Percentiles rank a stretch among this genome's conserved stretches.
Evolutionary conservation across 1,140 invertebrate genomes (phyloP).

Genomic region (Andrena cerasifolii): DNA sequence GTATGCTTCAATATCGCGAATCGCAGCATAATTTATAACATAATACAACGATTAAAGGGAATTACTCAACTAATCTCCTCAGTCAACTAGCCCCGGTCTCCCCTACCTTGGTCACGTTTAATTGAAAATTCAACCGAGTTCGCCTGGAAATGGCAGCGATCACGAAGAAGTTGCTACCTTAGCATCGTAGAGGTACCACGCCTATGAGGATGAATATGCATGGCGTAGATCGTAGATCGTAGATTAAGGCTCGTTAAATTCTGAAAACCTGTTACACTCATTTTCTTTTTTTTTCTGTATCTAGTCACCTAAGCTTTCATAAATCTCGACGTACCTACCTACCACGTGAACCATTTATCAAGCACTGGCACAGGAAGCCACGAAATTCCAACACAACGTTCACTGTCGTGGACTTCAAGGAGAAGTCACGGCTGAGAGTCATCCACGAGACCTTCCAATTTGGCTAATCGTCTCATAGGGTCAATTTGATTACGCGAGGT

Average conservation of each 20-base stretch:
- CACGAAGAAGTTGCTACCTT: constrained; percentile 40
- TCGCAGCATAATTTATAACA: no score
- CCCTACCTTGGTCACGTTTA: neutral
- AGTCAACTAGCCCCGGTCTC: no score
- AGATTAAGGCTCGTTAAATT: constrained; percentile 14
- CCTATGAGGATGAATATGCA: constrained; percentile 24
- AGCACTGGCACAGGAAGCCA: no score
- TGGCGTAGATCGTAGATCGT: neutral
- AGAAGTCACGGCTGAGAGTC: constrained; percentile 41
- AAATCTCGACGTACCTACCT: neutral
- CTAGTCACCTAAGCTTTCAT: neutral
- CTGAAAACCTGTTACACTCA: neutral
- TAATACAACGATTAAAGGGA: no score
- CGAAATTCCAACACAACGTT: neutral
- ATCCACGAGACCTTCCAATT: constrained; percentile 60
- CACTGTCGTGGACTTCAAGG: constrained; percentile 3
- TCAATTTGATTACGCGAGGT: constrained; percentile 66
- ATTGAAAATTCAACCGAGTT: constrained; percentile 4
- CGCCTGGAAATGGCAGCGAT: constrained; percentile 26
- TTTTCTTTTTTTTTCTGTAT: neutral
- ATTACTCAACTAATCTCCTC: no score
- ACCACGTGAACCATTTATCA: neutral
- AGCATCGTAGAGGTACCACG: neutral
- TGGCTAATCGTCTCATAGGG: constrained; percentile 61
- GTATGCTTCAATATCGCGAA: no score